Percentiles rank a stretch among this genome's conserved stretches.
phyloP scores from a whole-genome alignment of 2,888 invertebrate species.

The Orthonevra nobilis region DNA sequence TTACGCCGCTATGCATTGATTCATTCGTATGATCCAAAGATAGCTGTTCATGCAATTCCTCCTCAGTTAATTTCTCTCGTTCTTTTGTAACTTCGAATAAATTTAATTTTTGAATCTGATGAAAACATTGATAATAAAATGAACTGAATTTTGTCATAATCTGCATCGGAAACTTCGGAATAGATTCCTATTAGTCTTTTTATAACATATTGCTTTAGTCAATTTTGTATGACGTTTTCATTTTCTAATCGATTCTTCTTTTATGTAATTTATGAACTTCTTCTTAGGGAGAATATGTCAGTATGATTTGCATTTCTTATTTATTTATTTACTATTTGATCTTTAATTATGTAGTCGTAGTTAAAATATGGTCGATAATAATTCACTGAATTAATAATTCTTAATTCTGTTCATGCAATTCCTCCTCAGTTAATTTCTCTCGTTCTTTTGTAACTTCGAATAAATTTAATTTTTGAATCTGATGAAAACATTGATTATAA shows the following conservation, averaged over 20 bases:
- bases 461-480: too few species aligned
- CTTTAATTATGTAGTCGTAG: background rate
- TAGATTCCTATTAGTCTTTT: background rate
- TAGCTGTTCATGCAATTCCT: conserved; percentile 30
- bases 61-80: background rate
- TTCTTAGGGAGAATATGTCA: background rate
- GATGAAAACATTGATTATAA: too few species aligned
- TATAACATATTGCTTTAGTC: background rate
- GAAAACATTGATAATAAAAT: conserved; percentile 4
- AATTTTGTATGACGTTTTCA: background rate
- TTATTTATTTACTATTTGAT: conserved; percentile 8
- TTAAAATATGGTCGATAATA: background rate
- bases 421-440: conserved; percentile 27
- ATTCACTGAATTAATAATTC: background rate
- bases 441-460: conserved; percentile 37
- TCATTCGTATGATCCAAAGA: conserved; percentile 58
- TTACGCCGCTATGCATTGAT: conserved; percentile 60
- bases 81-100: background rate
- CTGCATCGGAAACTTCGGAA: background rate
- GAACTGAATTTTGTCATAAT: background rate
- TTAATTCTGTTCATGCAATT: conserved; percentile 30
- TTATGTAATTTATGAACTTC: background rate
- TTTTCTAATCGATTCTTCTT: background rate
- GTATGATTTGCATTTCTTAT: background rate
- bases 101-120: background rate